phyloP scores from a whole-genome alignment of 2,113 vertebrate species.

The Physeter macrocephalus region DNA sequence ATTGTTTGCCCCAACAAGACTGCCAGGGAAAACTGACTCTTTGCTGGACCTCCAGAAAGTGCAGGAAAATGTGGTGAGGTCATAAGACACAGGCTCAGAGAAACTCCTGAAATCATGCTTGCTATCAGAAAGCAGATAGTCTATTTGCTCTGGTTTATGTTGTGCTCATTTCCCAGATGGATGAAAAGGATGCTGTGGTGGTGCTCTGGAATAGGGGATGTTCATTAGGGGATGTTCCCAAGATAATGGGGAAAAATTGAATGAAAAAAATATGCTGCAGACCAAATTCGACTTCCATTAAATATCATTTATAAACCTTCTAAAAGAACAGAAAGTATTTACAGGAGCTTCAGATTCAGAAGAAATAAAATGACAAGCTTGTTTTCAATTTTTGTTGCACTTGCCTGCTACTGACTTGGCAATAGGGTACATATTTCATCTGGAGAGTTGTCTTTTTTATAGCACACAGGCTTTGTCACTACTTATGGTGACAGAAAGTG shows the following conservation, averaged over 20 bases:
- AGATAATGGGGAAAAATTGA: not conserved
- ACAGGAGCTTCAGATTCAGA: not conserved
- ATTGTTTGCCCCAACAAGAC: not conserved
- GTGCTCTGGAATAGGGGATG: not conserved
- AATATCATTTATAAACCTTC: not conserved
- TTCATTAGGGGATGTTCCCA: not conserved
- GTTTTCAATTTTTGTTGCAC: not conserved
- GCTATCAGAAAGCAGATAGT: not conserved
- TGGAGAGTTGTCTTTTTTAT: not conserved
- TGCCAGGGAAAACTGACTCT: not conserved
- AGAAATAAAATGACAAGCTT: slow-evolving; percentile 13
- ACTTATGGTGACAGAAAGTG: not conserved
- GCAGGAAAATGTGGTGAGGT: not conserved
- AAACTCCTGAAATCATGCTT: not conserved
- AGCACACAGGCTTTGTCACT: not conserved
- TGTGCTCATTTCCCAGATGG: not conserved
- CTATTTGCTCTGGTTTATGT: not conserved
- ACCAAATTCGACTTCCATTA: slow-evolving; percentile 19
- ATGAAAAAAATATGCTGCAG: not conserved
- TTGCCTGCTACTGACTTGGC: not conserved
- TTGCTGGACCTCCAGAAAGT: not conserved
- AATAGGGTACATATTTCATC: not conserved
- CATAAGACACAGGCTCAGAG: not conserved
- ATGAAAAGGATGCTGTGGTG: not conserved
- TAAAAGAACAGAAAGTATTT: slow-evolving; percentile 5